A percentile compares a stretch with the other conserved stretches of the same genome.
phyloP scores from a whole-genome alignment of 2,797 vertebrate species.

The Eidolon dupreanum region DNA sequence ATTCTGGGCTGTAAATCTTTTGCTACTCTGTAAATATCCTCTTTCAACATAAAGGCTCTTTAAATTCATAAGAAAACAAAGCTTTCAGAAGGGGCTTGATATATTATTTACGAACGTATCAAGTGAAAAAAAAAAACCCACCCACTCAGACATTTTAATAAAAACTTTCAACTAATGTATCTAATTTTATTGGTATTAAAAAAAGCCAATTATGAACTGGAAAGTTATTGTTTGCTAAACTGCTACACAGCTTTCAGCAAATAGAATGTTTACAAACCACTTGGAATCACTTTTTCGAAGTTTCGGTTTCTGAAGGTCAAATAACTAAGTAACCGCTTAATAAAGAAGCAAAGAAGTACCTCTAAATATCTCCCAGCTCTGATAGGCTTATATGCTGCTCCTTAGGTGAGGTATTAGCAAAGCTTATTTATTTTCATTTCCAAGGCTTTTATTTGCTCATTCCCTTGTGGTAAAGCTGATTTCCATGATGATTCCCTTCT shows the following conservation, averaged over 20 bases:
- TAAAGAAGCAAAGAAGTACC: slow-evolving; percentile 89
- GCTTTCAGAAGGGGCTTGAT: slow-evolving; percentile 83
- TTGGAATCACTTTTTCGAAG: slow-evolving; percentile 85
- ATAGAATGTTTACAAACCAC: slow-evolving; percentile 84
- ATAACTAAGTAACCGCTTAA: slow-evolving; percentile 91
- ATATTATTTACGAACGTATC: slow-evolving; percentile 85
- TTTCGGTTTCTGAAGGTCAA: slow-evolving; percentile 96
- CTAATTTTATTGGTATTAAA: slow-evolving; percentile 85
- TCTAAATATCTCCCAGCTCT: slow-evolving; percentile 88
- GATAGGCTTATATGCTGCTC: slow-evolving; percentile 90
- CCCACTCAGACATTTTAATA: slow-evolving; percentile 84
- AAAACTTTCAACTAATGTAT: slow-evolving; percentile 84
- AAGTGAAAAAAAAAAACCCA: slow-evolving; percentile 82
- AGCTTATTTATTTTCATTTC: slow-evolving; percentile 99
- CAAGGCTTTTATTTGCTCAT: slow-evolving; percentile 95
- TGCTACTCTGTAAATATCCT: slow-evolving; percentile 75
- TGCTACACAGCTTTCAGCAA: slow-evolving; percentile 80
- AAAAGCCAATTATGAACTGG: slow-evolving; percentile 80
- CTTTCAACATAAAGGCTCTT: slow-evolving; percentile 82
- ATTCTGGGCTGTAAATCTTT: slow-evolving; percentile 75
- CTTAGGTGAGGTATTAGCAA: slow-evolving; percentile 98
- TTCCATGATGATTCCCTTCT: slow-evolving; percentile 98
- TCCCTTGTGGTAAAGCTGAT: slow-evolving; percentile 98
- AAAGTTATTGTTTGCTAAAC: slow-evolving; percentile 76
- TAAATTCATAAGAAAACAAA: slow-evolving; percentile 84